Evolutionary conservation across 2,888 invertebrate genomes (phyloP), one percentile per base, ranked within the genome.

Genomic region (Rhagonycha lutea): DNA sequence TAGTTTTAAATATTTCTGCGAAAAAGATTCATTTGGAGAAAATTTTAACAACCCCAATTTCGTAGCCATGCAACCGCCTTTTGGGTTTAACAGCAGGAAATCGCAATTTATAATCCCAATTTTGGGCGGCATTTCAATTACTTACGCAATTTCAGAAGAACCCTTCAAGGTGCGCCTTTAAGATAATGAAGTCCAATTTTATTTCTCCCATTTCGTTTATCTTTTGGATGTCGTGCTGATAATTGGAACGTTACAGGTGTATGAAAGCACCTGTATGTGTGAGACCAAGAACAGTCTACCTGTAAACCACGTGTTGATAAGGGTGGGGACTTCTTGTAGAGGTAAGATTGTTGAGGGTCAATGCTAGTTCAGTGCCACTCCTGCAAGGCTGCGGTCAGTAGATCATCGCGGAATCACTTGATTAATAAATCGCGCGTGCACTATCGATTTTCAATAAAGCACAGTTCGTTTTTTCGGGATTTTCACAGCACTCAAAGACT

Each of bases 351-450:
- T 84, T 86, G 87, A 88, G 88, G 88, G 88, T 88, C 88, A 88
- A 88, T 88, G 88, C 86, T 87, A 87, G 86, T 87, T 87, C 87
- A 87, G 86, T 87, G 87, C 87, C 87, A 87, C 85, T 86, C 85
- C 86, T 83, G 86, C 87, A 87, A 88, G 88, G 88, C 87, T 88
- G 85, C 86, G 86, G 86, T 86, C 85, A 86, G 82, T 86, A 85
- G 86, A 86, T 85, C 84, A 85, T 80, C 79, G 82, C 80, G 73
- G 78, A 75, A 70, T 75, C 61, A 28, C 65, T 71, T 69, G 73
- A 61, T 67, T 72, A 68, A 61, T 61, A 70, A 78, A 69, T 75
- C 79, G 76, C 81, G 81, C 85, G 84, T 80, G 84, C 80, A 79
- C 61, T 74, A 70, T 76, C 73, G 73, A 72, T 68, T 28, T 77